Percentiles rank a stretch among this genome's conserved stretches.
These are phyloP conservation scores for Smittia sp. DNA, from an alignment of 2,888 invertebrate species.

Conservation along the genomic window DNA sequence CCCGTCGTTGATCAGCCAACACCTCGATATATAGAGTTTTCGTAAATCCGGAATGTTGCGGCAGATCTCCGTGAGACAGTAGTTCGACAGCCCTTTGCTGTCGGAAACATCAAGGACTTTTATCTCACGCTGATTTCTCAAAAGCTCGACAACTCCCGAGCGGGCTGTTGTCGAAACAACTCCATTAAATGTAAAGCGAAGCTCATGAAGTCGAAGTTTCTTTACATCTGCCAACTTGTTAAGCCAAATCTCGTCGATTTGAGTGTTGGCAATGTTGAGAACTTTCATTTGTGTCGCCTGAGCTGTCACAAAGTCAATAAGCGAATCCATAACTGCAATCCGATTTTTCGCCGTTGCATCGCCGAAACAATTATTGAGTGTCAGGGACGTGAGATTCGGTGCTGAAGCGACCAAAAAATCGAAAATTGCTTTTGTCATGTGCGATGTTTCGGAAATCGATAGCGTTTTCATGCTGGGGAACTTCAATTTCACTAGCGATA, in stretches of 20 bases:
- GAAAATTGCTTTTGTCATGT: slow-evolving; percentile 10
- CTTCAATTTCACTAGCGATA: neutral
- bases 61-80: slow-evolving; percentile 38
- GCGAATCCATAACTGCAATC: neutral
- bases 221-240: slow-evolving; percentile 23
- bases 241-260: slow-evolving; percentile 6
- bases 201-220: slow-evolving; percentile 7
- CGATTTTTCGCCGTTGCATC: neutral
- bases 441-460: slow-evolving; percentile 21
- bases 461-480: neutral
- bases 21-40: neutral
- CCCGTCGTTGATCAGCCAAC: slow-evolving; percentile 38
- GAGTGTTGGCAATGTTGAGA: slow-evolving; percentile 22
- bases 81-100: slow-evolving; percentile 29
- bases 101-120: slow-evolving; percentile 15
- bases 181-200: slow-evolving; percentile 34
- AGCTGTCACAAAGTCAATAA: neutral
- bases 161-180: neutral
- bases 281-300: slow-evolving; percentile 12
- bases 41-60: neutral
- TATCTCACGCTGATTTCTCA: slow-evolving; percentile 17
- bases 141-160: slow-evolving; percentile 18
- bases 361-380: slow-evolving; percentile 18
- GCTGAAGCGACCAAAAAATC: slow-evolving; percentile 2
- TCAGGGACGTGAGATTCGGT: slow-evolving; percentile 30